Conservation (phyloP, 2,888 invertebrate genomes). For the Idaea biselata region DNA sequence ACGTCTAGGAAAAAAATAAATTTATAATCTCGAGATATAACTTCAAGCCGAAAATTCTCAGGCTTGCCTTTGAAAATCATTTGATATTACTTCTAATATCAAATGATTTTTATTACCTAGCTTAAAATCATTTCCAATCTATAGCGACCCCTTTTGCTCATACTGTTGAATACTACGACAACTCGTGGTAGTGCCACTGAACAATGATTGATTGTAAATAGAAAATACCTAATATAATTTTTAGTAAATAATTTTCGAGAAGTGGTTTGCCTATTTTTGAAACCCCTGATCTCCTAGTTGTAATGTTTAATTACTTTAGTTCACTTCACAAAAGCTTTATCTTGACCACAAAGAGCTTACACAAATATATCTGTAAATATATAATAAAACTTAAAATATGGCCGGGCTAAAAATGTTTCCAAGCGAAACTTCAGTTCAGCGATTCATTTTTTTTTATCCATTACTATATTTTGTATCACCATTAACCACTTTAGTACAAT, state of each 20-base stretch:
- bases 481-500: too few species aligned
- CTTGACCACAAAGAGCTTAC: constrained; percentile 10
- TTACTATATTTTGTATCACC: too few species aligned
- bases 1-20: too few species aligned
- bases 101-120: too few species aligned
- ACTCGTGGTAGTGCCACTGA: neutral
- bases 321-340: constrained; percentile 27
- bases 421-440: neutral
- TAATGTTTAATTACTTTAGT: constrained; percentile 17
- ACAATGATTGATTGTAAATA: constrained; percentile 19
- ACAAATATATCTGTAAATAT: constrained; percentile 13
- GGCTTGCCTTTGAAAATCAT: too few species aligned
- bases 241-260: constrained; percentile 19
- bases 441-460: too few species aligned
- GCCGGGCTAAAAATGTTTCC: neutral
- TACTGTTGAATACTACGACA: neutral
- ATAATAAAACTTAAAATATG: neutral
- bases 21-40: too few species aligned
- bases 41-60: too few species aligned
- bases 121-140: too few species aligned
- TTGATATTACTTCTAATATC: too few species aligned
- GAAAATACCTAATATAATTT: constrained; percentile 7
- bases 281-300: constrained; percentile 49
- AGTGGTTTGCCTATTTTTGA: constrained; percentile 59
- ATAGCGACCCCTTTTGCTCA: neutral